A percentile compares a stretch with the other conserved stretches of the same genome.
phyloP scores from a whole-genome alignment of 2,113 vertebrate species.

The Lamprologus sp. region DNA sequence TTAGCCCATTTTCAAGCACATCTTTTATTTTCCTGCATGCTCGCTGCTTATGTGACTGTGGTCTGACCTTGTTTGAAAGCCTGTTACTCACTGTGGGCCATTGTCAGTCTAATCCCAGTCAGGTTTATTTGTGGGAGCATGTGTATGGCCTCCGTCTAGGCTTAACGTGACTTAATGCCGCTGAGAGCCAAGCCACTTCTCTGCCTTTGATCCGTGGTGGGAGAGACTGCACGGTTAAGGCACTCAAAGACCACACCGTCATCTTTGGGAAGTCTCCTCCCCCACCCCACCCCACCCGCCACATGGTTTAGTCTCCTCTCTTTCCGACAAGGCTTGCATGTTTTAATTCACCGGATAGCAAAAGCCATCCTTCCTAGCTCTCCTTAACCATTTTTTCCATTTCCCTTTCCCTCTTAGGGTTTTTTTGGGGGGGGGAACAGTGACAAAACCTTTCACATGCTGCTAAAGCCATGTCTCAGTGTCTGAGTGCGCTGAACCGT shows the following conservation, averaged over 20 bases:
- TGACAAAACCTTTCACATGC: slow-evolving; percentile 6
- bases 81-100: slow-evolving; percentile 40
- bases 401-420: neutral
- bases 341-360: neutral
- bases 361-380: neutral
- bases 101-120: slow-evolving; percentile 61
- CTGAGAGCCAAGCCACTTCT: slow-evolving; percentile 51
- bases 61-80: slow-evolving; percentile 44
- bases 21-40: neutral
- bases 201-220: slow-evolving; percentile 57
- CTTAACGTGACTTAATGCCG: slow-evolving; percentile 57
- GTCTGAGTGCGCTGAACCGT: slow-evolving; percentile 25
- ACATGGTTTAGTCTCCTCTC: neutral
- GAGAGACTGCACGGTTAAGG: slow-evolving; percentile 36
- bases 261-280: slow-evolving; percentile 12
- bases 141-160: slow-evolving; percentile 55
- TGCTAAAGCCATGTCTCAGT: slow-evolving; percentile 23
- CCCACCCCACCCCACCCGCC: neutral
- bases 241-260: slow-evolving; percentile 37
- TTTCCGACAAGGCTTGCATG: neutral
- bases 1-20: neutral
- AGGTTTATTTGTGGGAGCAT: slow-evolving; percentile 60
- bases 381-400: neutral
- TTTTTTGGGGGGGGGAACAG: neutral
- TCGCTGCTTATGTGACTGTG: neutral